Evolutionary conservation across 2,888 invertebrate genomes (phyloP), one percentile per base, ranked within the genome.

Genomic region (Leucophenga maculata): DNA sequence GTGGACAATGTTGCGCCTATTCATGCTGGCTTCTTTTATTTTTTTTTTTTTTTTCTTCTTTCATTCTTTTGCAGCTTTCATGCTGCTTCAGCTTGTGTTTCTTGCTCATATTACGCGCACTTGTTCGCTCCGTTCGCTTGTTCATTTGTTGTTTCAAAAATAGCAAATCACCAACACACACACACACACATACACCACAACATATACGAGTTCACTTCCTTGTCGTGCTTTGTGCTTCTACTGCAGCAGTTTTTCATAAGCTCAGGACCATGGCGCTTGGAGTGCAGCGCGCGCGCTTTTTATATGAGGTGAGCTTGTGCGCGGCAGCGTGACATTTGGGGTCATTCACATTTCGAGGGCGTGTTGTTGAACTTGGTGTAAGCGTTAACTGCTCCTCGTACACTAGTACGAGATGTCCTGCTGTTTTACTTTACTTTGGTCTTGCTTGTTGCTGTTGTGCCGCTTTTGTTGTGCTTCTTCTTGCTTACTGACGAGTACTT

Each of bases 311-410:
- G 20, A 46, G 57, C 44, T 18, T 54, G 60, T 20, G 39, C 60
- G 11, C n/a, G 39, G 75, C 77, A 79, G 79, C 79, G 78, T 85
- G 86, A 86, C 86, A 82, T 86, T 86, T 75, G 86, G 78, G 86
- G 86, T 86, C 87, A 76, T 86, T 86, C 86, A 86, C 86, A 83
- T 85, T 85, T 85, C 80, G 86, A 86, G 86, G 86, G 80, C 80
- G 83, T 86, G 86, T 84, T 86, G 86, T 86, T 86, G 86, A 86
- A 86, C 86, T 86, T 86, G 86, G 79, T 50, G 50, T 39, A 11
- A 39, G 9, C 60, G 31, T 65, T 65, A 48, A 8, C 11, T 1
- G 54, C 18, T 39, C 57, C 62, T 64, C 32, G 14, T 39, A 8
- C 8, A 6, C 26, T 26, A 26, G 46, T n/a, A n/a, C n/a, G n/a